phyloP scores from a whole-genome alignment of 2,113 vertebrate species.

The Vulpes vulpes region DNA sequence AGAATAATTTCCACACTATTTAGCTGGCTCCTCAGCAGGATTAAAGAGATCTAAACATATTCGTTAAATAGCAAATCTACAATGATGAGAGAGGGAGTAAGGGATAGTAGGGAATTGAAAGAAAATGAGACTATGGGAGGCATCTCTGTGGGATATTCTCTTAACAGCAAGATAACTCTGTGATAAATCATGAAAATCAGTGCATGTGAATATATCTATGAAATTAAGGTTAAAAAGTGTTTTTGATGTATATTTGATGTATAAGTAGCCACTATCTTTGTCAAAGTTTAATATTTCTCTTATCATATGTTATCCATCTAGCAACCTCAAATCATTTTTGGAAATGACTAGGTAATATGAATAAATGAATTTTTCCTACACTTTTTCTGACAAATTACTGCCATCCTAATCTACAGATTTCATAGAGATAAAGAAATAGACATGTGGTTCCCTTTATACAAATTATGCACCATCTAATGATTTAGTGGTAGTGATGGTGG shows the following conservation, averaged over 20 bases:
- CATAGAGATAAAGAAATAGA: neutral
- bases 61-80: slow-evolving; percentile 1
- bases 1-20: slow-evolving; percentile 84
- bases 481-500: neutral
- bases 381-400: neutral
- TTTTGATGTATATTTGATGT: neutral
- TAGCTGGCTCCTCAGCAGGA: slow-evolving; percentile 78
- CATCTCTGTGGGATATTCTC: neutral
- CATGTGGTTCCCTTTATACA: neutral
- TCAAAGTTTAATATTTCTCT: slow-evolving; percentile 15
- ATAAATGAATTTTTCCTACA: neutral
- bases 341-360: neutral
- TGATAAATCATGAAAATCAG: neutral
- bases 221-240: neutral
- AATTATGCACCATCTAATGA: neutral
- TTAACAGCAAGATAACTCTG: neutral
- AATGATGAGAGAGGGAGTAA: neutral
- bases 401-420: slow-evolving; percentile 18
- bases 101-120: neutral
- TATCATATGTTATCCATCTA: neutral
- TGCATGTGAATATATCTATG: neutral
- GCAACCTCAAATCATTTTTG: neutral
- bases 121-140: neutral
- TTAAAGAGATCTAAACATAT: slow-evolving; percentile 61
- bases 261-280: neutral